Conservation (phyloP, 2,888 invertebrate species). For the Dysmachus trigonus region DNA sequence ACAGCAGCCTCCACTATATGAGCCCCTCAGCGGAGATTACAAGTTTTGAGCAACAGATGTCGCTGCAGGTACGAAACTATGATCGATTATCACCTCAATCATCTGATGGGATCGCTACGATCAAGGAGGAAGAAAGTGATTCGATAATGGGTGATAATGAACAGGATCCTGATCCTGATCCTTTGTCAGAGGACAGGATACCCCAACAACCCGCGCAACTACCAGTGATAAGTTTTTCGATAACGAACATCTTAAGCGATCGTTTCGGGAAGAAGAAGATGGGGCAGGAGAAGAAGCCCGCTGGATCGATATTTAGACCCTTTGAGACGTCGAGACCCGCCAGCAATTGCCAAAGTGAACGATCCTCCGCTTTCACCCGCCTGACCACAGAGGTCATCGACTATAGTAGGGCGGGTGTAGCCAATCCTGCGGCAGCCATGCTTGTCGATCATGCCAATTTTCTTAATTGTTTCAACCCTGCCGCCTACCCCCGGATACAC, state of each 20-base stretch:
- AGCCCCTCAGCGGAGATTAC: slow-evolving; percentile 20
- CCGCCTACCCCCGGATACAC: slow-evolving; percentile 63
- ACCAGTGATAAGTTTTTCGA: slow-evolving; percentile 62
- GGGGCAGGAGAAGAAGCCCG: neutral
- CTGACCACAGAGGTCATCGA: slow-evolving; percentile 59
- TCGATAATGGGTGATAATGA: slow-evolving; percentile 54
- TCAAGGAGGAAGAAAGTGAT: slow-evolving; percentile 60
- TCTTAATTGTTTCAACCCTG: slow-evolving; percentile 62
- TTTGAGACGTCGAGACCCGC: slow-evolving; percentile 55
- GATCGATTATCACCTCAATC: slow-evolving; percentile 55
- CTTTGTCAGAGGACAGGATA: slow-evolving; percentile 5
- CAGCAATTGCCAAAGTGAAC: slow-evolving; percentile 49
- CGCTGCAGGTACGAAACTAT: slow-evolving; percentile 41
- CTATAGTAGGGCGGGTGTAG: slow-evolving; percentile 55
- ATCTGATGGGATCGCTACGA: slow-evolving; percentile 62
- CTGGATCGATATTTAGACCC: slow-evolving; percentile 58
- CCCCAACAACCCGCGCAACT: slow-evolving; percentile 56
- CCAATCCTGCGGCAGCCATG: slow-evolving; percentile 58
- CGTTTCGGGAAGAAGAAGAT: slow-evolving; percentile 56
- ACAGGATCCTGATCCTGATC: slow-evolving; percentile 49
- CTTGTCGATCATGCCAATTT: slow-evolving; percentile 63
- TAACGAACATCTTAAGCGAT: slow-evolving; percentile 64
- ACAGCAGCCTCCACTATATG: neutral
- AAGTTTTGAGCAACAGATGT: slow-evolving; percentile 46
- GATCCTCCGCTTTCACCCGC: slow-evolving; percentile 61